Evolutionary conservation across 1,140 invertebrate genomes (phyloP), one percentile per base, ranked within the genome.

Genomic region (Solenopsis invicta): DNA sequence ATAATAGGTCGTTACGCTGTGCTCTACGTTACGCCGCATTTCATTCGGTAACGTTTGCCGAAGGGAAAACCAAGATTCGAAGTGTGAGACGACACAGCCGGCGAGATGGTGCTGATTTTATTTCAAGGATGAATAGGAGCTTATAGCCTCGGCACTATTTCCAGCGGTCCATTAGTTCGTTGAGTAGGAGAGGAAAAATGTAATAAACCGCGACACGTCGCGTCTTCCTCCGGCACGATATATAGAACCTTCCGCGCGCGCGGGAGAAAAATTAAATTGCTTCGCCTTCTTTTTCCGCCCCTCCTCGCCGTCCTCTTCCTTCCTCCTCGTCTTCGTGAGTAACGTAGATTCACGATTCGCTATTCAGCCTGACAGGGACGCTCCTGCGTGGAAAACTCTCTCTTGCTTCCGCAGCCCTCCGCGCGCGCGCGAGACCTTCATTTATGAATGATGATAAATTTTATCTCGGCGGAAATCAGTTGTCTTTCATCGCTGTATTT

Each of bases 191-290:
- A 87, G 80, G 89, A 94, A 94, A 94, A 94, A 94, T 94, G 93
- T 92, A 94, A 94, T 92, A 94, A 94, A 94, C 89, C 90, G 89
- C 85, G 89, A 93, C 92, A 91, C 91, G 91, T 92, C 89, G 86
- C 84, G 74, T 92, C 85, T 88, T 71, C 85, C 80, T 54, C 24
- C 78, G 61, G 59, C 66, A 54, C 88, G 84, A 88, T 90, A 88
- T 90, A 88, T 85, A 90, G 86, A 87, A 90, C 78, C 89, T 88
- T 91, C 88, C 80, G 80, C 80, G 74, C 66, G 85, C 67, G 85
- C 89, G 78, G 71, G 52, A 81, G 84, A 92, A 90, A 90, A 89
- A 93, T 93, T 93, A 90, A 92, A 92, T 93, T 90, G 88, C 92
- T 75, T 86, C 88, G 74, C 37, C 74, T 76, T 85, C 85, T 85